Conservation (phyloP, 2,113 vertebrate genomes). For the Nibea coibor region DNA sequence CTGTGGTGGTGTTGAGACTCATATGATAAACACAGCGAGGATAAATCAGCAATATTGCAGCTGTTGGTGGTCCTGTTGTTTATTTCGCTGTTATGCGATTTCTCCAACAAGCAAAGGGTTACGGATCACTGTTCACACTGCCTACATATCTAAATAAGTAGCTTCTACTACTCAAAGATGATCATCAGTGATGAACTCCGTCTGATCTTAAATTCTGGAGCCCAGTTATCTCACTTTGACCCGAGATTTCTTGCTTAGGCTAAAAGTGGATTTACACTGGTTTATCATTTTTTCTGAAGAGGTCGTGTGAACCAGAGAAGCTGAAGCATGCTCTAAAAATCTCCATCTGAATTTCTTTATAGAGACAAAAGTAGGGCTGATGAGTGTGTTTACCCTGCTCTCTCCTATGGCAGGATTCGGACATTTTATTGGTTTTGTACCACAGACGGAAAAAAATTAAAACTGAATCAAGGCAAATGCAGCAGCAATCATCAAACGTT, state of each 20-base stretch:
- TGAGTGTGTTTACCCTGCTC: conserved; percentile 40
- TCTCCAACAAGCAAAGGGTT: conserved; percentile 31
- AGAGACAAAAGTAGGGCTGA: conserved; percentile 29
- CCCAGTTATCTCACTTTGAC: conserved; percentile 38
- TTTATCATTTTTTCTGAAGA: conserved; percentile 39
- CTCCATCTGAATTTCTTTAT: conserved; percentile 22
- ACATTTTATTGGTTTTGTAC: conserved; percentile 51
- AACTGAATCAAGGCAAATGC: conserved; percentile 34
- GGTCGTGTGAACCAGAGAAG: conserved; percentile 46
- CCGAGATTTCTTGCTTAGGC: background rate
- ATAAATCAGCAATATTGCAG: conserved; percentile 55
- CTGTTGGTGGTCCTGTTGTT: conserved; percentile 75
- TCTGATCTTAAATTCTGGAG: conserved; percentile 18
- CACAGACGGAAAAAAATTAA: conserved; percentile 28
- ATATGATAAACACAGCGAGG: conserved; percentile 63
- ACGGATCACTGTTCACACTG: conserved; percentile 31
- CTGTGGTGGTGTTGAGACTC: conserved; percentile 48
- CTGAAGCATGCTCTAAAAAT: conserved; percentile 21
- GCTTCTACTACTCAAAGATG: conserved; percentile 20
- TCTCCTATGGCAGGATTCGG: conserved; percentile 42
- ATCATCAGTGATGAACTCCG: conserved; percentile 23
- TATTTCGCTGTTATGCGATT: conserved; percentile 43
- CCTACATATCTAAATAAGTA: conserved; percentile 33
- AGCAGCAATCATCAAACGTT: conserved; percentile 29
- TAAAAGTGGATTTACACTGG: conserved; percentile 13